Evolutionary conservation across 1,140 invertebrate species (phyloP).

Genomic region (Gryon sp.): DNA sequence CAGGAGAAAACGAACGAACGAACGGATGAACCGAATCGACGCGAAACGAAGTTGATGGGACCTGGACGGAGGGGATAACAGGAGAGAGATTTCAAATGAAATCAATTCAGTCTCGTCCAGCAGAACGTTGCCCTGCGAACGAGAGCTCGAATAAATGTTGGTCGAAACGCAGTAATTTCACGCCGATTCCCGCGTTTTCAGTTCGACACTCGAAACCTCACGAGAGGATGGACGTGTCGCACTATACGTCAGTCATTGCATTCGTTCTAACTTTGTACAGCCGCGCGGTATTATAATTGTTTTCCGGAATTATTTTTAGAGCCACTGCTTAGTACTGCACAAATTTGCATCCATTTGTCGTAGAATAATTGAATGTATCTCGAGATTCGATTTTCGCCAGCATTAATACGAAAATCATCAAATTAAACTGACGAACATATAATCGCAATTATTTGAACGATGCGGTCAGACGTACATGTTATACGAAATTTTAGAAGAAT

Average conservation of each 20-base stretch:
- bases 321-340: conserved; percentile 5
- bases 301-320: conserved; percentile 46
- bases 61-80: conserved; percentile 58
- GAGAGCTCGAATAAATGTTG: conserved; percentile 75
- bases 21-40: conserved; percentile 65
- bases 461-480: too few relatives aligned
- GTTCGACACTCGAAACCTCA: conserved; percentile 74
- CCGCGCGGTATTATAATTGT: conserved; percentile 56
- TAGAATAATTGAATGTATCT: conserved; percentile 12
- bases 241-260: conserved; percentile 64
- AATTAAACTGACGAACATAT: conserved; percentile 13
- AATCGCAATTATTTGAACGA: background rate
- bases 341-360: conserved; percentile 17
- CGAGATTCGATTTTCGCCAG: background rate
- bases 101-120: conserved; percentile 78
- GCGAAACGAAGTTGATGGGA: conserved; percentile 64
- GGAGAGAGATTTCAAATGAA: conserved; percentile 76
- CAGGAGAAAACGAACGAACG: conserved; percentile 58
- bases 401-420: conserved; percentile 8
- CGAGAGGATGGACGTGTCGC: conserved; percentile 67
- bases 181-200: conserved; percentile 70
- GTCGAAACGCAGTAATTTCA: conserved; percentile 78
- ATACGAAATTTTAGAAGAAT: too few relatives aligned
- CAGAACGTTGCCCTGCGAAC: conserved; percentile 73
- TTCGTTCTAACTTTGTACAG: conserved; percentile 57